Evolutionary conservation across 23 tunicate genomes (phyloP), one percentile per base, ranked within the genome.

Genomic region (Ascidia mentula): DNA sequence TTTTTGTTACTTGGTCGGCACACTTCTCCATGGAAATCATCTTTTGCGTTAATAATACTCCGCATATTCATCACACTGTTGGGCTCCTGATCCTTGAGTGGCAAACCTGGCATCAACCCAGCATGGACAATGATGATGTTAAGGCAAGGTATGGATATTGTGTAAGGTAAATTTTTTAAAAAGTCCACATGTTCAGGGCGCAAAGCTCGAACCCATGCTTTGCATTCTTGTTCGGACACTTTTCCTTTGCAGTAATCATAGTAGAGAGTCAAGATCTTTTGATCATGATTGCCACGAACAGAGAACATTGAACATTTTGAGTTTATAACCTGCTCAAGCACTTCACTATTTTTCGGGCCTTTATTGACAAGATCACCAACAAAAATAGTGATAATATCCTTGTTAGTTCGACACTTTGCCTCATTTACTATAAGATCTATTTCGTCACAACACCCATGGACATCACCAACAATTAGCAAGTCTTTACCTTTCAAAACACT

Each of bases 211-310:
- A 84, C 78, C 97, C 97, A 91, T 46, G 40, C n/a, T 26, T 40
- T 78, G 45, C 33, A 26, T 22, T 73, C 80, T 9, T 60, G 59
- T 20, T 30, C 46, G 8, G 39, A 15, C 30, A 20, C 59, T 18
- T 36, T 32, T 26, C 34, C 74, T 32, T 80, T 53, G 45, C 38
- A 38, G 9, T 46, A 45, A 18, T 75, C 59, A 20, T 77, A 72
- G 77, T 77, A 87, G 28, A 73, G 46, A 31, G 46, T 31, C 35
- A 95, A 33, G 9, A 95, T 80, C n/a, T 95, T 87, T 82, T 89
- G 91, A 37, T 95, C 99, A 69, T 95, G 99, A 61, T 95, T 95
- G 45, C 99, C 99, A 20, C 99, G 78, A 17, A 95, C 79, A 24
- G 85, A 85, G 53, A 77, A 61, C 8, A 38, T 45, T 40, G 85